These are phyloP conservation scores for Danaus chrysippus DNA, from an alignment of 2,888 invertebrate species.

Conservation along the genomic window DNA sequence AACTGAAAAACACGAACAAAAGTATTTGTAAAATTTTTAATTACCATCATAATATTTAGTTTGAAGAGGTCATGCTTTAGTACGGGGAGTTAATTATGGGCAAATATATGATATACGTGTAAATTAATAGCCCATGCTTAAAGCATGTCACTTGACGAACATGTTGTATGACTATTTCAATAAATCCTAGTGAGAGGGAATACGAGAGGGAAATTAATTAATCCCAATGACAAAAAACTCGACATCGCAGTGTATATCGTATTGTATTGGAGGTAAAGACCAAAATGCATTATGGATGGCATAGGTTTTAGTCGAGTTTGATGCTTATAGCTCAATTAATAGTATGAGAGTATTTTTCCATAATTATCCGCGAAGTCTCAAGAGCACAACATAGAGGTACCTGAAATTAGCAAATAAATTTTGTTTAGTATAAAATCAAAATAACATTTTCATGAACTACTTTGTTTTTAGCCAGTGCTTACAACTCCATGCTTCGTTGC, in stretches of 20 bases:
- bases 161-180: constrained; percentile 2
- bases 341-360: not conserved
- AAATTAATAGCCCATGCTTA: not conserved
- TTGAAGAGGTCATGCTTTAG: no score
- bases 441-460: constrained; percentile 13
- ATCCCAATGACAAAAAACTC: constrained; percentile 1
- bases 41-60: no score
- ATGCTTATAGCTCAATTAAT: constrained; percentile 4
- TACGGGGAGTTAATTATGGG: no score
- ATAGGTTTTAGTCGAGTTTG: not conserved
- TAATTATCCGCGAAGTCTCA: not conserved
- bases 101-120: not conserved
- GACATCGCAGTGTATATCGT: not conserved
- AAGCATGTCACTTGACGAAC: not conserved
- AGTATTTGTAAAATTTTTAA: not conserved
- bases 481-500: constrained; percentile 11
- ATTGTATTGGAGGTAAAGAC: not conserved
- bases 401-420: no score
- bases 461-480: constrained; percentile 13
- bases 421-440: not conserved
- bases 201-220: constrained; percentile 5
- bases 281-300: not conserved
- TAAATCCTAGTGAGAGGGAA: constrained; percentile 5
- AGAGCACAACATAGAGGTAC: not conserved
- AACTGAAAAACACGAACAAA: constrained; percentile 2